Conservation (phyloP, 1,140 invertebrate species). For the Drosophila baimaii region DNA sequence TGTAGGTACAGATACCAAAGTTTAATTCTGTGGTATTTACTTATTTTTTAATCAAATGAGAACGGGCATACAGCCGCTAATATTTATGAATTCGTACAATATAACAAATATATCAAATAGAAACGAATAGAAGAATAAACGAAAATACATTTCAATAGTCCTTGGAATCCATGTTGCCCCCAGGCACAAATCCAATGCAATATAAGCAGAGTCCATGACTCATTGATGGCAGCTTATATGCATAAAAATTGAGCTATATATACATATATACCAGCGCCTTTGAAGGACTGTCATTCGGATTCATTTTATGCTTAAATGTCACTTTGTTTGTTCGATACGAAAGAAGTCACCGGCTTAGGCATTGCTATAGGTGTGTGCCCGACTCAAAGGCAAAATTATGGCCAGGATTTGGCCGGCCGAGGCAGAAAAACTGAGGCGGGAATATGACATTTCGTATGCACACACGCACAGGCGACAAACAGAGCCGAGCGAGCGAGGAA, state of each 20-base stretch:
- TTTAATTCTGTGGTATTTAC: not conserved
- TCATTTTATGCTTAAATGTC: slow-evolving; percentile 69
- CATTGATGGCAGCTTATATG: slow-evolving; percentile 50
- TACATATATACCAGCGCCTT: slow-evolving; percentile 54
- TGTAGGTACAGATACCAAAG: too few relatives aligned
- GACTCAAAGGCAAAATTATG: slow-evolving; percentile 61
- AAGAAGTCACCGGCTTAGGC: slow-evolving; percentile 23
- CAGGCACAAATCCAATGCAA: not conserved
- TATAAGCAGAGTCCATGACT: slow-evolving; percentile 34
- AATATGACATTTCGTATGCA: slow-evolving; percentile 73
- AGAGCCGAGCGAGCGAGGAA: slow-evolving; percentile 14
- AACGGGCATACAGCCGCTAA: not conserved
- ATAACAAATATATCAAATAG: not conserved
- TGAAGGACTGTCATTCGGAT: slow-evolving; percentile 59
- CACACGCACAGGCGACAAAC: slow-evolving; percentile 60
- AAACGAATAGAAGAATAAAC: not conserved
- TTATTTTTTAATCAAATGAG: too few relatives aligned
- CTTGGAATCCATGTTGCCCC: not conserved
- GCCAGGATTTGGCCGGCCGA: slow-evolving; percentile 22
- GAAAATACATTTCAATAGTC: not conserved
- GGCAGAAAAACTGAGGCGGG: slow-evolving; percentile 26
- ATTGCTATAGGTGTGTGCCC: slow-evolving; percentile 15
- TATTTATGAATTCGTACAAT: too few relatives aligned
- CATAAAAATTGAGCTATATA: slow-evolving; percentile 59
- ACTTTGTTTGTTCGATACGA: slow-evolving; percentile 78